Conservation (phyloP, 2,797 vertebrate species). For the Hephaestus fuliginosus region DNA sequence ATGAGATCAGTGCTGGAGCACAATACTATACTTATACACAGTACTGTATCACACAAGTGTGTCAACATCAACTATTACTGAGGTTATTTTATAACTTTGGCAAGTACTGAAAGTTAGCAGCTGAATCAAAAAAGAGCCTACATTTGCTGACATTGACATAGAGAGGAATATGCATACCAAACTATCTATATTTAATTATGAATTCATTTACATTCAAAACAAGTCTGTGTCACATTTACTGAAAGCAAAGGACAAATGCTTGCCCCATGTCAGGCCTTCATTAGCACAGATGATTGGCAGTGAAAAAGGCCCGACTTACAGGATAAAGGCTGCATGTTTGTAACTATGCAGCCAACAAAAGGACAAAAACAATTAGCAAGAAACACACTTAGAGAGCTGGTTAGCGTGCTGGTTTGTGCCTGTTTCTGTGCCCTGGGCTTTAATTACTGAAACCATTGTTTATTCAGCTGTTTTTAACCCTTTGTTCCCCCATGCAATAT, state of each 20-base stretch:
- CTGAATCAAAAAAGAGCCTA: constrained; percentile 1
- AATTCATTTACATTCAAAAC: constrained; percentile 6
- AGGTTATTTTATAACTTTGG: constrained; percentile 22
- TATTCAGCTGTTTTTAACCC: constrained; percentile 62
- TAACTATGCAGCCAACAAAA: constrained; percentile 37
- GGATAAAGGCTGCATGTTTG: constrained; percentile 34
- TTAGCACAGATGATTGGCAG: constrained; percentile 9
- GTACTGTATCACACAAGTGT: constrained; percentile 16
- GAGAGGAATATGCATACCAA: constrained; percentile 2
- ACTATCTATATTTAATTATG: background rate
- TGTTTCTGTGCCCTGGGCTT: constrained; percentile 36
- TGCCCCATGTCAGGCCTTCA: constrained; percentile 12
- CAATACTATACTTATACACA: constrained; percentile 55
- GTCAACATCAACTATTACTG: constrained; percentile 19
- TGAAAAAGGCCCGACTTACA: constrained; percentile 28
- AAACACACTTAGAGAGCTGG: constrained; percentile 35
- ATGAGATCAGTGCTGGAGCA: constrained; percentile 56
- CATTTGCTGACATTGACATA: constrained; percentile 5
- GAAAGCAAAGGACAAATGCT: constrained; percentile 10
- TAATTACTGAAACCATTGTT: constrained; percentile 69
- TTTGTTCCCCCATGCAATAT: constrained; percentile 11
- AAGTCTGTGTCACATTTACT: constrained; percentile 22
- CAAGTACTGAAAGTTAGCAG: constrained; percentile 6
- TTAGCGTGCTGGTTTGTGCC: constrained; percentile 51
- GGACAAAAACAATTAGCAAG: constrained; percentile 34